Percentiles rank a stretch among this genome's conserved stretches.
Evolutionary conservation across 2,797 vertebrate species (phyloP).

Genomic region (Anomalospiza imberbis): DNA sequence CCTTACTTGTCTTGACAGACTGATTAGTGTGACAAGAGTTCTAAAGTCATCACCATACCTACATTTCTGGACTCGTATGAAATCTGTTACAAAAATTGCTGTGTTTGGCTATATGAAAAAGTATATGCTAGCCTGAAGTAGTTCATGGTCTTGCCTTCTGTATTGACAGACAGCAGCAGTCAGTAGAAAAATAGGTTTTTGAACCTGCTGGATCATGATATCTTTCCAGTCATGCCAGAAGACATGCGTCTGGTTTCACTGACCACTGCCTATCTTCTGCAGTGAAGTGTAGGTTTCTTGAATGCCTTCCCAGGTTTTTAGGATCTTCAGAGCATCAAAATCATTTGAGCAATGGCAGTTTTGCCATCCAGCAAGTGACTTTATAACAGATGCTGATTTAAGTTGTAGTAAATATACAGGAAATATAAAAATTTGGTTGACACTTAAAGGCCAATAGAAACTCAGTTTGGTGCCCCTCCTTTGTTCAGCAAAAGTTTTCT

Average conservation of each 20-base stretch:
- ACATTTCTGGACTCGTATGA: background rate
- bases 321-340: background rate
- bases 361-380: background rate
- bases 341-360: background rate
- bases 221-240: background rate
- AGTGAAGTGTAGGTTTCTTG: background rate
- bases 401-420: background rate
- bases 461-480: background rate
- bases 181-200: constrained; percentile 61
- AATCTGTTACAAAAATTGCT: background rate
- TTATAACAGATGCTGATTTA: background rate
- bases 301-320: background rate
- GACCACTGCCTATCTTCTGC: background rate
- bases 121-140: constrained; percentile 19
- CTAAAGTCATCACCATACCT: background rate
- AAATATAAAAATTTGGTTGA: background rate
- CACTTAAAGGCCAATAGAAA: background rate
- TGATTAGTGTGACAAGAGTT: background rate
- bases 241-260: background rate
- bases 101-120: background rate
- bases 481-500: background rate
- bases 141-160: background rate
- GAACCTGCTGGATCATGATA: constrained; percentile 72
- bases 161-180: constrained; percentile 69
- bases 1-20: background rate